These are phyloP conservation scores for Hemibagrus wyckioides DNA, from an alignment of 2,113 vertebrate genomes.

Conservation along the genomic window DNA sequence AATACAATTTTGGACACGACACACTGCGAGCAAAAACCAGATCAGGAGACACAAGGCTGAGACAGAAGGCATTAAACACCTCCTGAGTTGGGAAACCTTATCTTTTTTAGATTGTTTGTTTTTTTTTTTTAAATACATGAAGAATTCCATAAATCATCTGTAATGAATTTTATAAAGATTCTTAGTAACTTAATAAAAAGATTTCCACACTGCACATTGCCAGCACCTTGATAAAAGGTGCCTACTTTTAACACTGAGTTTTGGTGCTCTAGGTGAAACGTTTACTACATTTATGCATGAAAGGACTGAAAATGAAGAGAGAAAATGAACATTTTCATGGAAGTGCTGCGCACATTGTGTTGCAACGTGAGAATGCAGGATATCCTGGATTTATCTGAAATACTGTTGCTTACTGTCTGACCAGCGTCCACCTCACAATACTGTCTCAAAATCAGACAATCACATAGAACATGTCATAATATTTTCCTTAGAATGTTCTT, in stretches of 20 bases:
- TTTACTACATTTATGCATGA: not conserved
- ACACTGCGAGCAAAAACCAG: not conserved
- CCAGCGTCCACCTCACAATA: not conserved
- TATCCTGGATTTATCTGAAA: not conserved
- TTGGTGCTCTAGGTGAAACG: not conserved
- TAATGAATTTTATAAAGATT: not conserved
- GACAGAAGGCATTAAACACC: not conserved
- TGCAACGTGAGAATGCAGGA: not conserved
- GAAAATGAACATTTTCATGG: too few relatives aligned
- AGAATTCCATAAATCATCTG: not conserved
- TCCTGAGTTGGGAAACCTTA: not conserved
- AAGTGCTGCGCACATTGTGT: not conserved
- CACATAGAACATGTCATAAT: not conserved
- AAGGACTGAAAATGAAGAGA: not conserved
- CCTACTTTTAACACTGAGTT: not conserved
- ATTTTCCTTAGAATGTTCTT: not conserved
- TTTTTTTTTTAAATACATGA: not conserved
- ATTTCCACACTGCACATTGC: not conserved
- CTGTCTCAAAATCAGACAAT: not conserved
- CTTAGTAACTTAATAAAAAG: conserved; percentile 19
- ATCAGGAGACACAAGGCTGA: not conserved
- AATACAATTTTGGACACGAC: not conserved
- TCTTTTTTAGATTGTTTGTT: not conserved
- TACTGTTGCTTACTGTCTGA: not conserved
- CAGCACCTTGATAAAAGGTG: conserved; percentile 3